These are phyloP conservation scores for Agrilus biguttatus DNA, from an alignment of 2,888 invertebrate species.

Conservation along the genomic window DNA sequence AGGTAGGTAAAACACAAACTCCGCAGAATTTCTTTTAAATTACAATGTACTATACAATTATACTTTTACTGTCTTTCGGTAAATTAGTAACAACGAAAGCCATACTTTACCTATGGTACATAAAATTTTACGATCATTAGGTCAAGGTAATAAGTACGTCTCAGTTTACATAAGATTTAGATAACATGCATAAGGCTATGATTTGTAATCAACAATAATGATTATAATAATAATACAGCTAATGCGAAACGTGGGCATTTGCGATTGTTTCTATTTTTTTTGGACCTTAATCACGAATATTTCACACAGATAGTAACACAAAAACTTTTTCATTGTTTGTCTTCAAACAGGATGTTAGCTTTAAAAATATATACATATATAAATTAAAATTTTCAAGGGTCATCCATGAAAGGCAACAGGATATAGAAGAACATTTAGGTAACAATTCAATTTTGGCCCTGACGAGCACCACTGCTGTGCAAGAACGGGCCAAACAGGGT, in stretches of 20 bases:
- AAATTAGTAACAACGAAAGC: not conserved
- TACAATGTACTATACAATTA: no score
- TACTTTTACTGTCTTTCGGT: no score
- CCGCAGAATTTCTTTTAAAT: no score
- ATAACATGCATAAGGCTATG: no score
- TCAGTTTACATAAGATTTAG: no score
- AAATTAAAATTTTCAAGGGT: constrained; percentile 34
- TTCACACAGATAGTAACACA: not conserved
- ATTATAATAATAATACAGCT: not conserved
- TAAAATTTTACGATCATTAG: not conserved
- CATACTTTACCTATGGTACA: not conserved
- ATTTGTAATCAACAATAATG: not conserved
- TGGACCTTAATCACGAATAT: not conserved
- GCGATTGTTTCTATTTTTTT: no score
- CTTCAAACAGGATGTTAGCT: no score
- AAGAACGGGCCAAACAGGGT: constrained; percentile 28
- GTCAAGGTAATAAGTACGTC: not conserved
- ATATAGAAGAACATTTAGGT: constrained; percentile 48
- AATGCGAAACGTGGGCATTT: not conserved
- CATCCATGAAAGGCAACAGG: constrained; percentile 42
- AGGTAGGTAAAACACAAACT: constrained; percentile 39
- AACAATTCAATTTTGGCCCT: constrained; percentile 52
- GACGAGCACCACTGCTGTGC: constrained; percentile 29
- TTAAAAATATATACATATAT: constrained; percentile 4
- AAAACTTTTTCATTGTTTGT: no score